Percentiles rank a stretch among this genome's conserved stretches.
phyloP scores from a whole-genome alignment of 2,888 invertebrate species.

The Norana najaformis region DNA sequence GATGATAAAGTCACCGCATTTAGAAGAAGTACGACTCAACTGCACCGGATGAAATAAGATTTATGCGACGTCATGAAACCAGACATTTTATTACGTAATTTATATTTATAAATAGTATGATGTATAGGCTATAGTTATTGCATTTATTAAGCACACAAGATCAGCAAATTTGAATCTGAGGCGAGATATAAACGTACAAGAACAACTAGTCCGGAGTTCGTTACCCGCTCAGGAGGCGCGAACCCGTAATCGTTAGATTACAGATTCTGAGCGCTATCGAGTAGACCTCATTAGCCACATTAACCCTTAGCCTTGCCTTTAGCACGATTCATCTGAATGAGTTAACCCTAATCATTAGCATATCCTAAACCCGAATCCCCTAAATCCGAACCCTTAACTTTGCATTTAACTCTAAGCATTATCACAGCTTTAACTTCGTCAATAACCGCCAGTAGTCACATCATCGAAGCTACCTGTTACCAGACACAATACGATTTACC shows the following conservation, averaged over 20 bases:
- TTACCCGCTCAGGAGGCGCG: too few species aligned
- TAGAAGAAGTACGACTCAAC: neutral
- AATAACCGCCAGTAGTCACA: neutral
- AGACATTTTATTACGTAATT: too few species aligned
- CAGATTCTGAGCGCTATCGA: too few species aligned
- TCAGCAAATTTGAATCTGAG: too few species aligned
- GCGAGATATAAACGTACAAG: too few species aligned
- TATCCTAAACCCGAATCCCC: too few species aligned
- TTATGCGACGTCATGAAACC: too few species aligned
- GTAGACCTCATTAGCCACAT: neutral
- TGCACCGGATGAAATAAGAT: neutral
- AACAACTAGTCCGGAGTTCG: too few species aligned
- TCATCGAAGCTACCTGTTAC: neutral
- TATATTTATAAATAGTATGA: too few species aligned
- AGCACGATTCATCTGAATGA: neutral
- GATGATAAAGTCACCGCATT: neutral
- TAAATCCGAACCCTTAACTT: neutral
- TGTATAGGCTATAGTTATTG: too few species aligned
- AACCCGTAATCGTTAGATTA: too few species aligned
- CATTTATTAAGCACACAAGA: too few species aligned
- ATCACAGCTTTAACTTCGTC: neutral
- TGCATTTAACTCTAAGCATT: neutral
- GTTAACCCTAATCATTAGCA: neutral
- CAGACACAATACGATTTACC: neutral
- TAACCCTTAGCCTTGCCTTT: neutral